Evolutionary conservation across 2,797 vertebrate genomes (phyloP), one percentile per base, ranked within the genome.

Genomic region (Linurgus olivaceus): DNA sequence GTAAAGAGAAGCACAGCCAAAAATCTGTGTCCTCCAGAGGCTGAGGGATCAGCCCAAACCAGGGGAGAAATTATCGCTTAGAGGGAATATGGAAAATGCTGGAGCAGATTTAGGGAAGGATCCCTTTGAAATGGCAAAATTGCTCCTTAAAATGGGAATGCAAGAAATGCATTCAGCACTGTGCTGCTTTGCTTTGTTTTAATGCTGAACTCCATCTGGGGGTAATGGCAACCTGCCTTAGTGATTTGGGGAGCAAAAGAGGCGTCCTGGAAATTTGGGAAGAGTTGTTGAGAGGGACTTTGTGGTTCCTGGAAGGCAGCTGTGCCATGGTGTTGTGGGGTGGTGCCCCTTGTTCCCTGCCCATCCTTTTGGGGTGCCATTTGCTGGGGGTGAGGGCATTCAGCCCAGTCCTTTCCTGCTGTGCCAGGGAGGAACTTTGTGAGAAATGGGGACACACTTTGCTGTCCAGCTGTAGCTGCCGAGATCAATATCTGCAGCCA

Each of bases 401-500:
- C 67, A 55, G 29, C 82, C 76, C 31, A 17, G 18, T 33, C 8
- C 50, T 58, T 85, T 9, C 14, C 50, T 67, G 70, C 81, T 50
- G 59, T 68, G 50, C 81, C 48, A 59, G 23, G 18, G 42, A 76
- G 74, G 73, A 87, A 77, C 89, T 94, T 78, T 54, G 52, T 75
- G 81, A 95, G 93, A 62, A 81, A 92, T 70, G 77, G 55, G 58
- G 58, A 58, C 31, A 6, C 48, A 58, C 73, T 94, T 76, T 91
- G 73, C 81, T 94, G 77, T 96, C 94, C 96, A 95, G 23, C 89
- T 58, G 51, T n/a, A 71, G 92, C 89, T 90, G 92, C 91, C 96
- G n/a, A 95, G 97, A 97, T 97, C 96, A 68, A 91, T 97, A 97
- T 97, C 93, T 93, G 84, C 79, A 94, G 87, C 1, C 2, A 68